These are phyloP conservation scores for Distichodus sexfasciatus DNA, from an alignment of 2,797 vertebrate genomes.

Conservation along the genomic window DNA sequence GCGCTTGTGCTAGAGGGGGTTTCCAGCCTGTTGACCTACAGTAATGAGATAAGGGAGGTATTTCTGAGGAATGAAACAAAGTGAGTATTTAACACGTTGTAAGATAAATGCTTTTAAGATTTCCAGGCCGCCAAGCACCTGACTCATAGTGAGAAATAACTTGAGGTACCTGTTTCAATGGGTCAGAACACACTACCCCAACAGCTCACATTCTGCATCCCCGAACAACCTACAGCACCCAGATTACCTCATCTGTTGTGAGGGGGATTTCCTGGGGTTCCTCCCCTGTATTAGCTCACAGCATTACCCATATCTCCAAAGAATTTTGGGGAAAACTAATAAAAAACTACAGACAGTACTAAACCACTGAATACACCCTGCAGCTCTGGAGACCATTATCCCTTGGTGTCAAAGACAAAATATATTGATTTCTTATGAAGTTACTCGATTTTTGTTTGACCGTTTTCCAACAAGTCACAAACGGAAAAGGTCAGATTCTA, in stretches of 20 bases:
- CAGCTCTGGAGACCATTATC: constrained; percentile 68
- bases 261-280: constrained; percentile 75
- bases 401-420: constrained; percentile 57
- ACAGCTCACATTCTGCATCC: constrained; percentile 25
- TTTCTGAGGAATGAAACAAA: constrained; percentile 5
- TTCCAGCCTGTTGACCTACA: constrained; percentile 47
- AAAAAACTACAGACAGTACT: constrained; percentile 58
- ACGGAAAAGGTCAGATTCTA: constrained; percentile 33
- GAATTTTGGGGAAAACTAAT: constrained; percentile 59
- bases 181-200: constrained; percentile 14
- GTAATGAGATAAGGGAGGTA: constrained; percentile 26
- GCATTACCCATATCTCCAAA: constrained; percentile 60
- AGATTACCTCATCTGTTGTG: constrained; percentile 62
- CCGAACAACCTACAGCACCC: constrained; percentile 42
- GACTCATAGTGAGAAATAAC: constrained; percentile 27
- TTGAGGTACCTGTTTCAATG: background rate
- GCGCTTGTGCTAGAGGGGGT: constrained; percentile 30
- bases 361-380: constrained; percentile 57
- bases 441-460: constrained; percentile 57
- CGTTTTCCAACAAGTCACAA: constrained; percentile 36
- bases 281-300: constrained; percentile 73
- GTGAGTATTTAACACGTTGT: constrained; percentile 10
- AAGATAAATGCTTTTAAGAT: too few species aligned
- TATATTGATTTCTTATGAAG: constrained; percentile 60
- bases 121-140: constrained; percentile 27